Base-by-base conservation (phyloP, 2,888 invertebrate genomes). In the Eristalis arbustorum region DNA sequence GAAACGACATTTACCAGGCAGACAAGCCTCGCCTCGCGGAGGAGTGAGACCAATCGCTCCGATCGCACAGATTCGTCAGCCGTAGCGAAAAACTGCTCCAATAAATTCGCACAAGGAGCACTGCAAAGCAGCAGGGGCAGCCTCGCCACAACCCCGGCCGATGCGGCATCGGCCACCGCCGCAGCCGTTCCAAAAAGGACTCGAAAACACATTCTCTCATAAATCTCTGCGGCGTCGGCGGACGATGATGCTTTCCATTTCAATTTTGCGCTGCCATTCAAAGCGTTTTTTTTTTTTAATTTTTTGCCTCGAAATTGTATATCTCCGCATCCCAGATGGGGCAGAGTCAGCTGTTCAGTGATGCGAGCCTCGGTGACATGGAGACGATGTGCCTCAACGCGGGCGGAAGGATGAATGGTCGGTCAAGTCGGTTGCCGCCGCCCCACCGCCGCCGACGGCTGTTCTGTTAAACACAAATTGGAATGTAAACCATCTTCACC, bases 151-250 rank as follows among this genome's bases (percentile, higher is more conserved):
- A 49, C 49, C 8, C n/a, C n/a, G n/a, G n/a, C n/a, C n/a, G 42
- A 4, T n/a, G n/a, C 13, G n/a, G 40, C 31, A 28, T 4, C 13
- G n/a, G 4, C 18, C 49, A 18, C 8, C 49, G 8, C 18, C n/a
- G 18, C n/a, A 49, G 49, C 8, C 18, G 18, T 18, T 31, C n/a
- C 61, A 61, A 18, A 59, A 59, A 59, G 67, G 42, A 61, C 49
- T 49, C 40, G 28, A 67, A 61, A 75, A 61, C 22, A 61, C 22
- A 75, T 61, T 59, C 23, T 25, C 69, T 18, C 69, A 69, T 69
- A 71, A 77, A 77, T 64, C 77, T 61, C 49, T 63, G 77, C 40
- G 34, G 56, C 76, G 56, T 8, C 40, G 34, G 37, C 56, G 56
- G 40, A 77, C 63, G 69, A 62, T 69, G 62, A 63, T 64, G 63